phyloP scores from a whole-genome alignment of 2,888 invertebrate genomes.

The Lutraria lutraria region DNA sequence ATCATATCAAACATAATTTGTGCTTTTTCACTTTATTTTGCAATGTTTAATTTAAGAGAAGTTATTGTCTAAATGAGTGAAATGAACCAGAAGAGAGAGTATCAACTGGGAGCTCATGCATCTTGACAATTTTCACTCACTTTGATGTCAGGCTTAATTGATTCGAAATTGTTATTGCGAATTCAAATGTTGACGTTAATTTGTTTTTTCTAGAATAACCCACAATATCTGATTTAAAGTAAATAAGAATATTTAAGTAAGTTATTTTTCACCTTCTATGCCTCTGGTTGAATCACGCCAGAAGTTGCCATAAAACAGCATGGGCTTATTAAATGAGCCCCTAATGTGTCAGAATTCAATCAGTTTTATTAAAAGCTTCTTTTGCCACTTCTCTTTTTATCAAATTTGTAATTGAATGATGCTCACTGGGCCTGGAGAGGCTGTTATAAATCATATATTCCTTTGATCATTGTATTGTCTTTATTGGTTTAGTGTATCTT shows the following conservation, averaged over 20 bases:
- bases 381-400: conserved; percentile 14
- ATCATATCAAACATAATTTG: conserved; percentile 45
- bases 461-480: conserved; percentile 36
- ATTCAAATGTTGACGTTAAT: not conserved
- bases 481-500: conserved; percentile 11
- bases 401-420: conserved; percentile 44
- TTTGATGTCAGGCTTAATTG: conserved; percentile 27
- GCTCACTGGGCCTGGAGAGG: conserved; percentile 31
- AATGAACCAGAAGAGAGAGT: conserved; percentile 42
- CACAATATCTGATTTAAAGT: conserved; percentile 1
- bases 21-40: conserved; percentile 56
- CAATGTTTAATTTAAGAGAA: conserved; percentile 60
- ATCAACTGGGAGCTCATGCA: conserved; percentile 32
- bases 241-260: not conserved
- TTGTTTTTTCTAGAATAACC: not conserved
- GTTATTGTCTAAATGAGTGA: conserved; percentile 51
- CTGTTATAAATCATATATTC: conserved; percentile 51
- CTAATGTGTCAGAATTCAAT: conserved; percentile 39
- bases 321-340: conserved; percentile 52
- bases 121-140: conserved; percentile 22
- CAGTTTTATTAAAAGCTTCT: conserved; percentile 34
- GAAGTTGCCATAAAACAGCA: conserved; percentile 42
- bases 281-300: not conserved
- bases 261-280: not conserved
- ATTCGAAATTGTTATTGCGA: not conserved